Conservation (phyloP, 2,797 vertebrate species). For the Scolopax rusticola region DNA sequence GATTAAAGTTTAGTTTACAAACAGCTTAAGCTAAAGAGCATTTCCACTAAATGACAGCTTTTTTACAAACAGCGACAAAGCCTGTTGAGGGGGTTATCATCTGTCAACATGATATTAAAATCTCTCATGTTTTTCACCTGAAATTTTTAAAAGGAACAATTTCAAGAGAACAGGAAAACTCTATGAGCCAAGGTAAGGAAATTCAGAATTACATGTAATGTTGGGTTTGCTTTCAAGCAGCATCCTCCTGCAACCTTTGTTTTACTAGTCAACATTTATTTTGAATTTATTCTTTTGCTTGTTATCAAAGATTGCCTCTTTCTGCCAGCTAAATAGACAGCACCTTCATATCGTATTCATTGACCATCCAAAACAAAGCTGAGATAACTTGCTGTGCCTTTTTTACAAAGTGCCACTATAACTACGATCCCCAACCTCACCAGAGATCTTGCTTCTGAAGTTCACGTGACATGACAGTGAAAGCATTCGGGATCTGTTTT, state of each 20-base stretch:
- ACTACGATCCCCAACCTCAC: not conserved
- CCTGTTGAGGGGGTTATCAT: not conserved
- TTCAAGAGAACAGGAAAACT: not conserved
- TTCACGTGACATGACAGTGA: not conserved
- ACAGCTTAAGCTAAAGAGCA: not conserved
- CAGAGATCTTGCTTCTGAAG: not conserved
- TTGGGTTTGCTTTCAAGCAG: not conserved
- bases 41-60: constrained; percentile 10
- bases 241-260: not conserved
- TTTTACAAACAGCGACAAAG: not conserved
- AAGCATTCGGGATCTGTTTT: not conserved
- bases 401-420: not conserved
- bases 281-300: not conserved
- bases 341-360: not conserved
- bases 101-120: not conserved
- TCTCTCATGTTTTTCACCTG: not conserved
- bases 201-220: not conserved
- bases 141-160: not conserved
- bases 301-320: not conserved
- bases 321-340: not conserved
- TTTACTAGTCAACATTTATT: not conserved
- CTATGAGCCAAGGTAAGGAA: not conserved
- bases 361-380: not conserved
- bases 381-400: not conserved
- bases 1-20: constrained; percentile 13